Evolutionary conservation across 1,140 invertebrate species (phyloP).

Genomic region (Diabrotica virgifera): DNA sequence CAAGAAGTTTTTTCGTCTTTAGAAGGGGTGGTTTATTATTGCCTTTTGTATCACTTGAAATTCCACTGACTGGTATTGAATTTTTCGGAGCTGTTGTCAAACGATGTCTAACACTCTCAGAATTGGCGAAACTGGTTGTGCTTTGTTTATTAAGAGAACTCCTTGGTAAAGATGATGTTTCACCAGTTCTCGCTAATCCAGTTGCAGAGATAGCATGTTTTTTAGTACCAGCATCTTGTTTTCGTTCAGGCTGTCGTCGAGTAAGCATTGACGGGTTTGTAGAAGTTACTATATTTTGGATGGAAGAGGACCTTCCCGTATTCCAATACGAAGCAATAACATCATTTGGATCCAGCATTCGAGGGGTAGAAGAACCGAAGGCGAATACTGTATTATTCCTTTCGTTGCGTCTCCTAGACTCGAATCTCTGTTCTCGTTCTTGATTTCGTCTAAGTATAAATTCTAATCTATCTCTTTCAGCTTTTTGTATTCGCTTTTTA

Average conservation of each 20-base stretch:
- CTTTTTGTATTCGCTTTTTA: slow-evolving; percentile 82
- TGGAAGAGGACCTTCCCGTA: slow-evolving; percentile 78
- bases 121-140: slow-evolving; percentile 54
- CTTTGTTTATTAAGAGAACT: slow-evolving; percentile 75
- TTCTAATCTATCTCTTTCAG: slow-evolving; percentile 78
- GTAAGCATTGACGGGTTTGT: slow-evolving; percentile 66
- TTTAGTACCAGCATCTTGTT: slow-evolving; percentile 74
- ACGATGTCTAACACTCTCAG: slow-evolving; percentile 55
- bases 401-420: slow-evolving; percentile 69
- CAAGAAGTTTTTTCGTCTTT: slow-evolving; percentile 40
- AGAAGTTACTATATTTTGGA: slow-evolving; percentile 69
- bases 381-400: slow-evolving; percentile 72
- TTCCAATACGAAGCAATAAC: slow-evolving; percentile 77
- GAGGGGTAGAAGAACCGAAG: slow-evolving; percentile 84
- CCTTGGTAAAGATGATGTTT: slow-evolving; percentile 74
- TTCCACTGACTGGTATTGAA: slow-evolving; percentile 75
- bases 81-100: slow-evolving; percentile 60
- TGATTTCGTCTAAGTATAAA: slow-evolving; percentile 79
- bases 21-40: slow-evolving; percentile 44
- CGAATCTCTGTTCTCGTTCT: slow-evolving; percentile 79
- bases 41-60: slow-evolving; percentile 50
- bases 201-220: slow-evolving; percentile 76
- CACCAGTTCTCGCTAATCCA: slow-evolving; percentile 64
- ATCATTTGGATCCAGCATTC: slow-evolving; percentile 79
- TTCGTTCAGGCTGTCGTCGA: slow-evolving; percentile 76